phyloP scores from a whole-genome alignment of 2,888 invertebrate genomes.

The Balanococcus diminutus region DNA sequence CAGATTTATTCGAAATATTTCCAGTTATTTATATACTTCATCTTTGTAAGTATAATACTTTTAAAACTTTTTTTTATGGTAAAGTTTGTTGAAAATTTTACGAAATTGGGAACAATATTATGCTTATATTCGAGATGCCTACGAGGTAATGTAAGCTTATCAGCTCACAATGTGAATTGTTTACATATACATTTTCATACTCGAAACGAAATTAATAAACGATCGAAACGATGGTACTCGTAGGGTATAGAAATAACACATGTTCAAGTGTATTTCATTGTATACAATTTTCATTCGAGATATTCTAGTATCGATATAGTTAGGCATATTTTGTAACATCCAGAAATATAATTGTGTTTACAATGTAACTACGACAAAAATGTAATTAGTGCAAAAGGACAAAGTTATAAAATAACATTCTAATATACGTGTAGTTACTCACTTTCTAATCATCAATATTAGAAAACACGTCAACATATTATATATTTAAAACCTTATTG shows the following conservation, averaged over 20 bases:
- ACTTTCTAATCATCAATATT: slow-evolving; percentile 27
- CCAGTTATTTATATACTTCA: too few species aligned
- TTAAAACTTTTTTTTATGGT: too few species aligned
- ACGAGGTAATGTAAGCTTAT: neutral
- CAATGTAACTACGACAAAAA: neutral
- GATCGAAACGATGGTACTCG: neutral
- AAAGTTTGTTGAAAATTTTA: neutral
- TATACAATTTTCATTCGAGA: neutral
- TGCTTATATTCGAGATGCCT: neutral
- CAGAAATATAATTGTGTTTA: neutral
- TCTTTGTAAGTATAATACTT: too few species aligned
- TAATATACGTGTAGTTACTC: neutral
- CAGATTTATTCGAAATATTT: neutral
- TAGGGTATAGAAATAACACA: too few species aligned
- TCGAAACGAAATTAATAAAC: neutral
- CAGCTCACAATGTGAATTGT: neutral
- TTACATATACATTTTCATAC: neutral
- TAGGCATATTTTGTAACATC: neutral
- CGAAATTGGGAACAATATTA: neutral
- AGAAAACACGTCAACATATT: slow-evolving; percentile 3
- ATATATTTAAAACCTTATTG: neutral
- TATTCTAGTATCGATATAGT: neutral
- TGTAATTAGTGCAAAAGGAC: slow-evolving; percentile 24
- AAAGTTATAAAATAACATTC: slow-evolving; percentile 7
- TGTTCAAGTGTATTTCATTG: too few species aligned